Base-by-base conservation (phyloP, 2,113 vertebrate species). In the Panthera leo region DNA sequence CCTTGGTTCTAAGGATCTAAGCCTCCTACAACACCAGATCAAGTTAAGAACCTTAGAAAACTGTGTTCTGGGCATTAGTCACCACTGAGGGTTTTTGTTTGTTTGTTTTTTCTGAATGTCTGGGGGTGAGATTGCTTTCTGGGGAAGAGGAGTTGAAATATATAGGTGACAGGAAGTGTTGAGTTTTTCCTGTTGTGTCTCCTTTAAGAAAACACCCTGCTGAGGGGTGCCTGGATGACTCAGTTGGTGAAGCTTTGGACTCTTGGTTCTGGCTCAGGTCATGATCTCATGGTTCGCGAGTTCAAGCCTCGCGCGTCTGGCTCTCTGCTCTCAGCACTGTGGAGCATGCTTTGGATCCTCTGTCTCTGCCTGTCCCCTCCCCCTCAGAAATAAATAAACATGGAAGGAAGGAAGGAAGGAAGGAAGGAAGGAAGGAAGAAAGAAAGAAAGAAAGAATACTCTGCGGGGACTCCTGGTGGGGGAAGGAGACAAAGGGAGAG, bases 121-220 rank as follows among this genome's bases (percentile, higher is more conserved):
- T 71, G 16, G 58, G 31, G 85, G 15, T 34, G 4, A 83, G 78
- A 16, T 86, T 67, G 67, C 89, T 96, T 87, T 90, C 73, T 85
- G 10, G 36, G 42, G 75, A 96, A 92, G 65, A 79, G 73, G 61
- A 51, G 4, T 55, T 76, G 78, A 95, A 68, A 78, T 10, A 53
- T 12, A 51, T 4, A 67, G 36, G 51, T 71, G 75, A 2, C 31
- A 80, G 51, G 25, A 89, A 70, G n/a, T 10, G 16, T 53, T 93
- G 89, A 6, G 36, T 83, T 97, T 78, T 79, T 42, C 71, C 27
- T 25, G 88, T 11, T n/a, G 9, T 58, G 68, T 95, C 85, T 96
- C 76, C 94, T 97, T 95, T 89, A 88, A 96, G 79, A 94, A 97
- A 93, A 95, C 15, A 78, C 89, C 75, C 55, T 91, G 34, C 45